A percentile compares a stretch with the other conserved stretches of the same genome.
Conservation (phyloP, 2,888 invertebrate genomes). For the Athalia cordata region DNA sequence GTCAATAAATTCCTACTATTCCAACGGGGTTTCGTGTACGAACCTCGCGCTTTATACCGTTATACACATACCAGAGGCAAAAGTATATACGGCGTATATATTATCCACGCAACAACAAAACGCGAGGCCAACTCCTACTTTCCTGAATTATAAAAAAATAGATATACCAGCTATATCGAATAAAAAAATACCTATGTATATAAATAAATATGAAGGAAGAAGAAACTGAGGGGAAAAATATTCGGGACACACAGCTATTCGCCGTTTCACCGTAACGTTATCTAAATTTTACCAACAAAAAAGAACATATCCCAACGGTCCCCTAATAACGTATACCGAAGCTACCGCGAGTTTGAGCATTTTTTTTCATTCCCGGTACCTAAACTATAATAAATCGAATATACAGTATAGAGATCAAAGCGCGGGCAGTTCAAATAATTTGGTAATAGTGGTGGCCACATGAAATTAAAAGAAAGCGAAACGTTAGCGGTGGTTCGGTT, state of each 20-base stretch:
- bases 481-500: slow-evolving; percentile 45
- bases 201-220: neutral
- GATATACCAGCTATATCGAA: no score
- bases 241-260: neutral
- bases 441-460: neutral
- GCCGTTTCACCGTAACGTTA: no score
- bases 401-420: neutral
- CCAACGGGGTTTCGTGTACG: neutral
- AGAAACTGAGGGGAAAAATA: neutral
- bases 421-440: neutral
- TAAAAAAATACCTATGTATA: neutral
- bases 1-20: slow-evolving; percentile 41
- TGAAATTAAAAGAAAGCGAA: slow-evolving; percentile 15
- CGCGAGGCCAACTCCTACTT: neutral
- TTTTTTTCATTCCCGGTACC: no score
- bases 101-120: slow-evolving; percentile 26
- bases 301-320: neutral
- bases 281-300: neutral
- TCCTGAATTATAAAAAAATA: slow-evolving; percentile 15
- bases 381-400: no score
- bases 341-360: neutral
- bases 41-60: no score
- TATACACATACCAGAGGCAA: neutral
- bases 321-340: neutral
- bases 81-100: slow-evolving; percentile 8